A percentile compares a stretch with the other conserved stretches of the same genome.
These are phyloP conservation scores for Eulemur coronatus DNA, from an alignment of 2,797 vertebrate genomes.

Conservation along the genomic window DNA sequence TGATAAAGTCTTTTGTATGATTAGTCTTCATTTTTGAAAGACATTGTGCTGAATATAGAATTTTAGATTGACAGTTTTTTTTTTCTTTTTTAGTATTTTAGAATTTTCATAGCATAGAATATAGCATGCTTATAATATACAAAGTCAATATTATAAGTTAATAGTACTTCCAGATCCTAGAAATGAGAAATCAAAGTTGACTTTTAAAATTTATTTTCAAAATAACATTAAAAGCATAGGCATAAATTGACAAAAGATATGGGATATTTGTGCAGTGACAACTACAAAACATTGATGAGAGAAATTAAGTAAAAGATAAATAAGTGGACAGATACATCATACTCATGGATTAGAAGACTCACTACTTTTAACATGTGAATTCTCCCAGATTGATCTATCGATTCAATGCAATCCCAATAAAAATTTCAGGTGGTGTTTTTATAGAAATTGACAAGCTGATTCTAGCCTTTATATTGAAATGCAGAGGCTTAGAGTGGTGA, in stretches of 20 bases:
- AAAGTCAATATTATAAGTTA: neutral
- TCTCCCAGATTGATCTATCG: neutral
- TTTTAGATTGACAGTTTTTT: neutral
- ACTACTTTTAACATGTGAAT: neutral
- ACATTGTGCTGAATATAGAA: neutral
- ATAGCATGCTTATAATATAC: neutral
- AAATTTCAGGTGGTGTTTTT: neutral
- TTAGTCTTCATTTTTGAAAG: neutral
- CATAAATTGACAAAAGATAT: neutral
- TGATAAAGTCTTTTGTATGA: neutral
- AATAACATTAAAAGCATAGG: neutral
- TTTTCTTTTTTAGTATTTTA: neutral
- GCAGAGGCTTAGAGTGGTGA: neutral
- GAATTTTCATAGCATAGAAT: neutral
- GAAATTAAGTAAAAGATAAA: neutral
- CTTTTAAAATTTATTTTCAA: neutral
- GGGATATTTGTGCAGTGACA: neutral
- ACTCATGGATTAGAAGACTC: neutral
- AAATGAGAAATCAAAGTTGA: neutral
- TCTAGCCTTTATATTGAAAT: neutral
- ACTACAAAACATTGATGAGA: neutral
- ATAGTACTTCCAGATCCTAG: neutral
- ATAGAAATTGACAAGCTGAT: neutral
- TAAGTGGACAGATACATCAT: neutral
- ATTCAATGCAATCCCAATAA: neutral